Conservation (phyloP, 1,140 invertebrate genomes). For the Protaetia brevitarsis region DNA sequence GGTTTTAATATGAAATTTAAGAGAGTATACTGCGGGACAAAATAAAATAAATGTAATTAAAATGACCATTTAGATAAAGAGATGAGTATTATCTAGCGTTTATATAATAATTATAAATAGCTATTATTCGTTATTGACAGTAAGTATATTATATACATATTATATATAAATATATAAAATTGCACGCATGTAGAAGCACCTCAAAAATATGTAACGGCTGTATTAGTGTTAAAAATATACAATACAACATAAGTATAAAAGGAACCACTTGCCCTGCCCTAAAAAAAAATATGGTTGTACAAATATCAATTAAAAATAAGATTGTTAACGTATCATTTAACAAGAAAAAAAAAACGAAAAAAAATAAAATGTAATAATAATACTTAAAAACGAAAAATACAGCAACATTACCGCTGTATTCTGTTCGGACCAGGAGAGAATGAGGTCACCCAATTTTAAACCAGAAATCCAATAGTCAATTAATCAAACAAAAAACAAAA, state of each 20-base stretch:
- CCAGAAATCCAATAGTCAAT: constrained; percentile 29
- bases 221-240: constrained; percentile 33
- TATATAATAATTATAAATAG: constrained; percentile 35
- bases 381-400: not conserved
- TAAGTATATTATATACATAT: no score
- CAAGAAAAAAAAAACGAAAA: not conserved
- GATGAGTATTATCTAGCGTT: constrained; percentile 37
- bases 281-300: constrained; percentile 32
- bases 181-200: constrained; percentile 40
- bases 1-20: constrained; percentile 46
- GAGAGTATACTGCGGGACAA: constrained; percentile 36
- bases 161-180: constrained; percentile 14
- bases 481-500: constrained; percentile 19
- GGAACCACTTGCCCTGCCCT: constrained; percentile 34
- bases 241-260: constrained; percentile 34
- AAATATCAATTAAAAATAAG: constrained; percentile 32
- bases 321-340: constrained; percentile 27
- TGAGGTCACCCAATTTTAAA: not conserved
- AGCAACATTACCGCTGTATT: no score
- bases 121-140: constrained; percentile 36
- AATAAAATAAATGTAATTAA: not conserved
- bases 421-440: constrained; percentile 22
- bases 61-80: constrained; percentile 29
- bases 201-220: constrained; percentile 38
- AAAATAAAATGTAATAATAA: constrained; percentile 9